Evolutionary conservation across 2,888 invertebrate genomes (phyloP).

Genomic region (Ellobium chinense): DNA sequence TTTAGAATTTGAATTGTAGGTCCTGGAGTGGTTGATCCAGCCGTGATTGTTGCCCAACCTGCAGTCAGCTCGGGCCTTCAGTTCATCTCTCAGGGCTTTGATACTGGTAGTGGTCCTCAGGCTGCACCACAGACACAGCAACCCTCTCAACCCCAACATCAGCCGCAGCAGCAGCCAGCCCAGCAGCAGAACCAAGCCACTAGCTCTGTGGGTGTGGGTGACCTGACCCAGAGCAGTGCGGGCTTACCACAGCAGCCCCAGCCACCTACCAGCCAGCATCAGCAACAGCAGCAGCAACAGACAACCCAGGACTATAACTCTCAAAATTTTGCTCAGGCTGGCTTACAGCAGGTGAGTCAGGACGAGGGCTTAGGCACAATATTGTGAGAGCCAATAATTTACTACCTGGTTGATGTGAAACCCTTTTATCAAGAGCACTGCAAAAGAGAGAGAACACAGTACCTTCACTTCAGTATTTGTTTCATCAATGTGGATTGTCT

Average conservation of each 20-base stretch:
- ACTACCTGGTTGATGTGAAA: no score
- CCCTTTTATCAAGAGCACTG: no score
- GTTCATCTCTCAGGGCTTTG: constrained; percentile 44
- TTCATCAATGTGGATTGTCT: no score
- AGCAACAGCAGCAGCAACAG: constrained; percentile 25
- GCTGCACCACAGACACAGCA: constrained; percentile 42
- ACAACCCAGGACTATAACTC: constrained; percentile 31
- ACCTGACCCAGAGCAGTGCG: neutral
- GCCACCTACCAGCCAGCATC: constrained; percentile 18
- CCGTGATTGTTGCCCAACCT: constrained; percentile 45
- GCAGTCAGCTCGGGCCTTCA: constrained; percentile 31
- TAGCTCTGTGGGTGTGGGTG: neutral
- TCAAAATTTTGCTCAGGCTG: constrained; percentile 27
- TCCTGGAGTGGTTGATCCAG: constrained; percentile 32
- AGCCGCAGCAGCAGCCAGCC: constrained; percentile 40
- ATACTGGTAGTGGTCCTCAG: constrained; percentile 45
- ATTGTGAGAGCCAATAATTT: no score
- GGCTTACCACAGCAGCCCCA: constrained; percentile 18
- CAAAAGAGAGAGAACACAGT: no score
- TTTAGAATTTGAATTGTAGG: neutral
- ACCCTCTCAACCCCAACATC: constrained; percentile 42
- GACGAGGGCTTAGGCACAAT: no score
- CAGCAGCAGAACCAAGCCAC: constrained; percentile 23
- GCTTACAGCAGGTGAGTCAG: constrained; percentile 26
- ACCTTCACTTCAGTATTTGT: no score